Percentiles rank a stretch among this genome's conserved stretches.
Evolutionary conservation across 2,888 invertebrate genomes (phyloP).

Genomic region (Acronicta psi): DNA sequence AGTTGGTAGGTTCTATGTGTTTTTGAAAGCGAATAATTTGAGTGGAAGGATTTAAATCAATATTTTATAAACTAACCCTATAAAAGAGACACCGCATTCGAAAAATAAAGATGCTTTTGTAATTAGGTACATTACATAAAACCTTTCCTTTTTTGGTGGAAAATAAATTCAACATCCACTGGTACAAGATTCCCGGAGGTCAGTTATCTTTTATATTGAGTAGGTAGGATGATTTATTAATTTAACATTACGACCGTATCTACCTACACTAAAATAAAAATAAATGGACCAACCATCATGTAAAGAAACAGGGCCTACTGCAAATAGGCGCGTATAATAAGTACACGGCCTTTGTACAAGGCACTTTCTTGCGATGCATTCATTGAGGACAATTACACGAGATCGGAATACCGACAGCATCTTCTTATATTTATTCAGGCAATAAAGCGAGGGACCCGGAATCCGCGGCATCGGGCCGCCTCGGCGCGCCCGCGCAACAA

Average conservation of each 20-base stretch:
- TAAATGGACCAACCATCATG: conserved; percentile 31
- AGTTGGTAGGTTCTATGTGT: too few species aligned
- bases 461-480: conserved; percentile 59
- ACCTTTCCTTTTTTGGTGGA: too few species aligned
- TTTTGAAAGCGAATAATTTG: too few species aligned
- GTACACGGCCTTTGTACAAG: conserved; percentile 44
- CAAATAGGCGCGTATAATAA: conserved; percentile 25
- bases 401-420: conserved; percentile 67
- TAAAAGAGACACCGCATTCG: too few species aligned
- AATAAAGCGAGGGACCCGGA: conserved; percentile 63
- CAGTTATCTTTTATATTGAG: conserved; percentile 32
- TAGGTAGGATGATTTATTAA: conserved; percentile 46
- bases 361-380: conserved; percentile 60
- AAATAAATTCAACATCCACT: conserved; percentile 15
- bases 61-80: too few species aligned
- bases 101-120: too few species aligned
- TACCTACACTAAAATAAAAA: conserved; percentile 28
- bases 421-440: conserved; percentile 72
- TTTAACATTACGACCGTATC: conserved; percentile 43
- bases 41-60: too few species aligned
- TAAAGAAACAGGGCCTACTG: conserved; percentile 36
- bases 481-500: conserved; percentile 64
- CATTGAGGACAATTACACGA: conserved; percentile 68
- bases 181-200: conserved; percentile 26
- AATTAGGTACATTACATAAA: too few species aligned